phyloP scores from a whole-genome alignment of 2,888 invertebrate species.

The Cataglyphis albicans region DNA sequence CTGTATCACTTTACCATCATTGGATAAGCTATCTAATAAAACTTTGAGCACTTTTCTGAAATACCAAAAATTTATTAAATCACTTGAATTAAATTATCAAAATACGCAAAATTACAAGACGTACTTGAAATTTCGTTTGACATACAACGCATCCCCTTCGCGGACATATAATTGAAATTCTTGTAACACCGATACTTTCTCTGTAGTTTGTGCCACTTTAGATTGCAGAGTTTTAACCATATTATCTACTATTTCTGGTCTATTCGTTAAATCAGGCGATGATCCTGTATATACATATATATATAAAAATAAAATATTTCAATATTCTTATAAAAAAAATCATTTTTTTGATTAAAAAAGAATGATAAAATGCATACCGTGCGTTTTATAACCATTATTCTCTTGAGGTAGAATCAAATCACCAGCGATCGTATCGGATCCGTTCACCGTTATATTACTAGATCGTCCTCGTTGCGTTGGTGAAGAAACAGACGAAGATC shows the following conservation, averaged over 20 bases:
- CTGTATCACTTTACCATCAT: constrained; percentile 89
- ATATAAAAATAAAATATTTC: neutral
- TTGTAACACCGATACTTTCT: constrained; percentile 81
- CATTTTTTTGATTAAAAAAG: neutral
- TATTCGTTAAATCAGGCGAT: constrained; percentile 80
- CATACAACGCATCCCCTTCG: constrained; percentile 82
- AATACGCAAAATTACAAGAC: constrained; percentile 38
- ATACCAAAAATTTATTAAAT: constrained; percentile 32
- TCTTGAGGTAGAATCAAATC: constrained; percentile 84
- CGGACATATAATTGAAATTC: constrained; percentile 84
- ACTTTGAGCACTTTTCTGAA: constrained; percentile 89
- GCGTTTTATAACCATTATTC: constrained; percentile 84
- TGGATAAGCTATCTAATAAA: constrained; percentile 91
- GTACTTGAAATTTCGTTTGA: constrained; percentile 84
- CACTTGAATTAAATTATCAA: neutral
- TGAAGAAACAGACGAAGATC: constrained; percentile 86
- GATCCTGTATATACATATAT: constrained; percentile 53
- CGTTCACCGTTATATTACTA: constrained; percentile 81
- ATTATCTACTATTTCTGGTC: constrained; percentile 83
- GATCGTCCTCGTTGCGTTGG: constrained; percentile 84
- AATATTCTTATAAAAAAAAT: neutral
- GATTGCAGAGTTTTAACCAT: constrained; percentile 81
- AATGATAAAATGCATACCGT: constrained; percentile 72
- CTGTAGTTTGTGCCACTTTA: constrained; percentile 76
- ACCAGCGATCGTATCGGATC: constrained; percentile 84